Conservation (phyloP, 2,113 vertebrate genomes). For the Ceuthmochares aereus region DNA sequence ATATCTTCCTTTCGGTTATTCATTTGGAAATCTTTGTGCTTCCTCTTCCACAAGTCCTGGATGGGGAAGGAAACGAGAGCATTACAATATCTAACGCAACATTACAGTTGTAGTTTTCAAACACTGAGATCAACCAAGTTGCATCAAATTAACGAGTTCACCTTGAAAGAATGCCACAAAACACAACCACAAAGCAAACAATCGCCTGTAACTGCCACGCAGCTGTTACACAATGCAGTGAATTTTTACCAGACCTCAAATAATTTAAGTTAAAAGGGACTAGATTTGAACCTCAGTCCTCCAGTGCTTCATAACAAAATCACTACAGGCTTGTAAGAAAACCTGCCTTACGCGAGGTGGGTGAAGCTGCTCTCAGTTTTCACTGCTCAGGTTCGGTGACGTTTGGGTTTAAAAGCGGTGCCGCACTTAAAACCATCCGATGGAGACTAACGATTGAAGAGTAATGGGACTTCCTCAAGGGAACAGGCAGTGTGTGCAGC, state of each 20-base stretch:
- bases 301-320: background rate
- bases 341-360: background rate
- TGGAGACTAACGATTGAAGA: background rate
- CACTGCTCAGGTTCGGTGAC: background rate
- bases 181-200: too few species aligned
- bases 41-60: constrained; percentile 84
- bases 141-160: background rate
- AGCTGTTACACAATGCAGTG: background rate
- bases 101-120: background rate
- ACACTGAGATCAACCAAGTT: background rate
- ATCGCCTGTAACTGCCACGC: background rate
- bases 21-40: constrained; percentile 85
- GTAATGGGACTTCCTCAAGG: background rate
- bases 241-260: background rate
- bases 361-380: background rate
- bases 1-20: constrained; percentile 98
- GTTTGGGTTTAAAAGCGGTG: background rate
- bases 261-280: background rate
- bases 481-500: background rate
- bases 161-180: background rate
- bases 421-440: background rate
- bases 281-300: background rate
- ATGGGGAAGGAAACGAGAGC: background rate
- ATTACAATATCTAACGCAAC: background rate
- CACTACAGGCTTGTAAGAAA: background rate